phyloP scores from a whole-genome alignment of 2,797 vertebrate species.

The Anguilla anguilla region DNA sequence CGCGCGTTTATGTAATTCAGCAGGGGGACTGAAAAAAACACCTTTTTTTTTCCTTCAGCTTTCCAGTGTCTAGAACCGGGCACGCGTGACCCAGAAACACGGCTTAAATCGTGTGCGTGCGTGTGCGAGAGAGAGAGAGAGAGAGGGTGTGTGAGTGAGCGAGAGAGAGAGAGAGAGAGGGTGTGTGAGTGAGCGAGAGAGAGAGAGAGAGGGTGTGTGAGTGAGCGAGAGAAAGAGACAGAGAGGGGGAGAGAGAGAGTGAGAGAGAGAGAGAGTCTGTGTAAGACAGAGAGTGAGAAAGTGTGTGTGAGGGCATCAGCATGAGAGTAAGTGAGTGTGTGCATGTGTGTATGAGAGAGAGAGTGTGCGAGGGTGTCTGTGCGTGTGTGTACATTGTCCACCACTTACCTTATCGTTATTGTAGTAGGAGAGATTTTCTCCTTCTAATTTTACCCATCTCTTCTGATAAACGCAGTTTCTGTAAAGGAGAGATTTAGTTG shows the following conservation, averaged over 20 bases:
- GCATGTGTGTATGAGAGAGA: neutral
- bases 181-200: neutral
- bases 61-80: neutral
- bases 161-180: neutral
- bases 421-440: slow-evolving; percentile 88
- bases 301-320: neutral
- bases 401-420: slow-evolving; percentile 89
- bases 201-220: neutral
- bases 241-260: too few species aligned
- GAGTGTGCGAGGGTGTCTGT: neutral
- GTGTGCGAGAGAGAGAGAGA: neutral
- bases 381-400: slow-evolving; percentile 16
- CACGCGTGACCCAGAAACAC: neutral
- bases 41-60: neutral
- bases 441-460: slow-evolving; percentile 91
- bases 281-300: too few species aligned
- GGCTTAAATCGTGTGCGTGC: neutral
- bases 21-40: neutral
- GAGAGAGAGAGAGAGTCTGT: neutral
- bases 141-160: neutral
- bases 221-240: neutral
- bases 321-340: neutral
- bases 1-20: slow-evolving; percentile 55
- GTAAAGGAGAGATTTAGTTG: slow-evolving; percentile 47
- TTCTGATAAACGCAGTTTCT: slow-evolving; percentile 91